phyloP scores from a whole-genome alignment of 2,888 invertebrate genomes.

The Drosophila subsilvestris region DNA sequence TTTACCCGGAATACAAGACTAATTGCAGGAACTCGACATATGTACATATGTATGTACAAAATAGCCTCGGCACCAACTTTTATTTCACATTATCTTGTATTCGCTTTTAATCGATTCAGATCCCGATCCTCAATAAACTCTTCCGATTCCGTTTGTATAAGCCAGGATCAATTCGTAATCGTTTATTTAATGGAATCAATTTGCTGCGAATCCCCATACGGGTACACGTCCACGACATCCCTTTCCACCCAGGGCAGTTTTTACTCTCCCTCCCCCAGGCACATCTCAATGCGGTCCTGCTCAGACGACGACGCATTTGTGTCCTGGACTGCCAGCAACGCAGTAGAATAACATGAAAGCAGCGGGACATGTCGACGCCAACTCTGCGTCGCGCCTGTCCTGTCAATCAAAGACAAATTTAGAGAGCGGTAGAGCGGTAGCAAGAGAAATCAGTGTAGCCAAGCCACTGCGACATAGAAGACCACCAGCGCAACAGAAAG shows the following conservation, averaged over 20 bases:
- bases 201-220: slow-evolving; percentile 28
- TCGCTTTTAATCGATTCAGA: no score
- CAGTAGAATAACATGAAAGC: slow-evolving; percentile 38
- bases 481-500: background rate
- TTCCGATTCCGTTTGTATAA: background rate
- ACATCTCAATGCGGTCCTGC: background rate
- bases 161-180: slow-evolving; percentile 25
- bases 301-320: background rate
- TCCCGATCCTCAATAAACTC: background rate
- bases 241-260: no score
- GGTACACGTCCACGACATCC: background rate
- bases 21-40: no score
- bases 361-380: slow-evolving; percentile 32
- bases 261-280: no score
- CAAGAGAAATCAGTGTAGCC: background rate
- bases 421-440: background rate
- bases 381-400: slow-evolving; percentile 28
- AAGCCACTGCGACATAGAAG: background rate
- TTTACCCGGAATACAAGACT: no score
- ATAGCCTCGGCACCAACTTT: no score
- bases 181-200: slow-evolving; percentile 41
- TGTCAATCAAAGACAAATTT: slow-evolving; percentile 33
- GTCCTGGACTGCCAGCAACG: slow-evolving; percentile 6
- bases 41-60: no score
- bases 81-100: no score